These are phyloP conservation scores for Dascyllus trimaculatus DNA, from an alignment of 2,113 vertebrate genomes.

Conservation along the genomic window DNA sequence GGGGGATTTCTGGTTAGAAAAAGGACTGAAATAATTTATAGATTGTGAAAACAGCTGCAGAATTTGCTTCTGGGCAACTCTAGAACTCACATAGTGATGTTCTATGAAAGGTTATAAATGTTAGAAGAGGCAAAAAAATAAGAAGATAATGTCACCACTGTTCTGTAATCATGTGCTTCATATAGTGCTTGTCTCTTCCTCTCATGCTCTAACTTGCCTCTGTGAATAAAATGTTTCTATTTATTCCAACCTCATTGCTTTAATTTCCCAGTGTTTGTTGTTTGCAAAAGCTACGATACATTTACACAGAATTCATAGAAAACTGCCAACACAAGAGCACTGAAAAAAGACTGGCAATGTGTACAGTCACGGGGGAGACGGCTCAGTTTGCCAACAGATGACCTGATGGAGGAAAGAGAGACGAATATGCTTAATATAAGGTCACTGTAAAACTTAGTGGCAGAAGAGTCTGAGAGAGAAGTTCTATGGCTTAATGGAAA, in stretches of 20 bases:
- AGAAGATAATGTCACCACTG: background rate
- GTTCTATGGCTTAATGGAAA: slow-evolving; percentile 13
- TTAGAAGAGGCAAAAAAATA: background rate
- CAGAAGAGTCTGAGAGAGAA: slow-evolving; percentile 16
- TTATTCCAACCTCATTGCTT: background rate
- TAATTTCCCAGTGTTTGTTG: background rate
- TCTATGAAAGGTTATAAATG: background rate
- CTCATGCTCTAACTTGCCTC: background rate
- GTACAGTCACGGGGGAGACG: slow-evolving; percentile 19
- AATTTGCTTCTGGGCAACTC: background rate
- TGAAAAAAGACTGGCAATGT: slow-evolving; percentile 14
- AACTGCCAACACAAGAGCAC: background rate
- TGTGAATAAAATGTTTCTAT: background rate
- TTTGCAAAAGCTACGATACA: background rate
- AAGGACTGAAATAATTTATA: background rate
- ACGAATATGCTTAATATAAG: slow-evolving; percentile 6
- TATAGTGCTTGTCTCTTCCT: background rate
- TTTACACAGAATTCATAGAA: background rate
- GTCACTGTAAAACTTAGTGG: slow-evolving; percentile 43
- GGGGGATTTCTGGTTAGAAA: background rate
- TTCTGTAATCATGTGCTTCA: background rate
- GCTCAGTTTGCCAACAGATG: slow-evolving; percentile 41
- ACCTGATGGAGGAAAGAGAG: background rate
- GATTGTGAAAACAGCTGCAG: background rate
- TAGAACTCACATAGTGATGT: background rate